Evolutionary conservation across 2,797 vertebrate species (phyloP), one percentile per base, ranked within the genome.

Genomic region (Leptoclinus maculatus): DNA sequence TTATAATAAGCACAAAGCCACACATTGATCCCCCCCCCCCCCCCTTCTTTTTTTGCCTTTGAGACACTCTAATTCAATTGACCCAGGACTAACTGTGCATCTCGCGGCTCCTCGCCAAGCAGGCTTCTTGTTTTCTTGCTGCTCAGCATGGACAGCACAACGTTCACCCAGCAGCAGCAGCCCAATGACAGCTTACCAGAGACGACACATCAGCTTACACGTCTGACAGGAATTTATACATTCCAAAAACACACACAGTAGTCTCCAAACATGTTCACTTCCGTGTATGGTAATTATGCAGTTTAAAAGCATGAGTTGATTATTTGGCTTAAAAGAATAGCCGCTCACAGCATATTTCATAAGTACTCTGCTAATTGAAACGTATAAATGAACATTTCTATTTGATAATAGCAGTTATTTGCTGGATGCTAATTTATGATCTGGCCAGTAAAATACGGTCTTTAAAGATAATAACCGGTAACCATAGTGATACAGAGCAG

Each of bases 31-130:
- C 62, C 47, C 65, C 47, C 66, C 45, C 16, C 39, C 45, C 4
- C 21, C 6, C 5, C 9, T 0, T 53, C 11, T 29, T 16, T 16
- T 29, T 81, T 84, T 84, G 86, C 75, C 85, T 85, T 91, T 90
- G 81, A 88, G 80, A 85, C 68, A 74, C 68, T 66, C 75, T 77
- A 85, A 86, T 67, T 77, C 79, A 75, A 80, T 78, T 81, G 87
- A 89, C 87, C 89, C 79, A 60, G 73, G 82, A 83, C 78, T 85
- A 89, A 91, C 88, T 88, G 84, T 88, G 87, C 82, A 82, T 88
- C 87, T 79, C 62, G 83, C 84, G 88, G 83, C 83, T 17, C 72
- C 47, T 51, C 11, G 83, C 87, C 88, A 85, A 19, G 80, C 74
- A 83, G 57, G 67, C 56, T 19, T 34, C 12, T 83, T 68, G 71